Base-by-base conservation (phyloP, 2,797 vertebrate genomes). In the Melopsittacus undulatus region DNA sequence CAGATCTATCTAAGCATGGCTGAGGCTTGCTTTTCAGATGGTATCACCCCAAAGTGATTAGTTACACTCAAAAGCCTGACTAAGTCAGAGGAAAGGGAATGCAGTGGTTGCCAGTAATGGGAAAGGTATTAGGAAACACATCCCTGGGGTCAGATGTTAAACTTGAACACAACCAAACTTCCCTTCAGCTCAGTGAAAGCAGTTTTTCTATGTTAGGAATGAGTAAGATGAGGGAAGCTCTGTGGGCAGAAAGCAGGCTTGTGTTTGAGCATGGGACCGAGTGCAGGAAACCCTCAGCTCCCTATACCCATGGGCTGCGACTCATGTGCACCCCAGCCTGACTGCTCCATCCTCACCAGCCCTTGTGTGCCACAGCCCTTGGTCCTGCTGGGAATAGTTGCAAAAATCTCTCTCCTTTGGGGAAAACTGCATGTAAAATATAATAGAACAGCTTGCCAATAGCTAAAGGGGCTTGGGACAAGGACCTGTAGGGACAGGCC, bases 71-170 rank as follows among this genome's bases (percentile, higher is more conserved):
- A n/a, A 45, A 64, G 87, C 19, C 91, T 92, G 91, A 54, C 76
- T 86, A 64, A 77, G 78, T 81, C 85, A 74, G 82, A 91, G 89
- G 82, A 87, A 89, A 91, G 67, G 85, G 93, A 94, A 87, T n/a
- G 78, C 43, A n/a, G 70, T 34, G 62, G 85, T 86, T 94, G 88
- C 78, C 91, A 87, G 78, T 56, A 94, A 86, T 93, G 77, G 86
- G 83, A 82, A 85, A 76, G 73, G 27, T 40, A n/a, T 92, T 85
- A 51, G 72, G 89, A 93, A 90, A 92, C 66, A 34, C 26, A 0
- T 82, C 72, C 89, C 79, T n/a, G 45, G 86, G 76, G 83, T 26
- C 52, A 75, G 32, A 56, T 38, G 59, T 36, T 70, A 36, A 74
- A 22, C 70, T 82, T 49, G n/a, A 30, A 36, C 52, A 85, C 67